A percentile compares a stretch with the other conserved stretches of the same genome.
phyloP scores from a whole-genome alignment of 2,113 vertebrate species.

The Lepus timidus region DNA sequence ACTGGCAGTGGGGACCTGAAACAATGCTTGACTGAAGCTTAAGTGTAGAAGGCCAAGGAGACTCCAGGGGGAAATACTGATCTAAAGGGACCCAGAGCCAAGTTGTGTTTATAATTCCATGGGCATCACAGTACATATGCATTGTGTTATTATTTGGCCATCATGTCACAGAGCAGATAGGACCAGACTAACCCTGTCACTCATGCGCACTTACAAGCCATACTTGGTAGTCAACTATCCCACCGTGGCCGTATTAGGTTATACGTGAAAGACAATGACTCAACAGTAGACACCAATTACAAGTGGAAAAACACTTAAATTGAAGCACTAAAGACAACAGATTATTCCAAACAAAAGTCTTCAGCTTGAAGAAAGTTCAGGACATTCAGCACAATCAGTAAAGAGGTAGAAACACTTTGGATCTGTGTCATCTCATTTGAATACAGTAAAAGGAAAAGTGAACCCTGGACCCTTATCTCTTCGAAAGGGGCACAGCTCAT shows the following conservation, averaged over 20 bases:
- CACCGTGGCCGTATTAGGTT: neutral
- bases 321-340: neutral
- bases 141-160: neutral
- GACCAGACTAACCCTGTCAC: neutral
- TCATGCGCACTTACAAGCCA: neutral
- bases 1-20: neutral
- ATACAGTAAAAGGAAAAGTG: neutral
- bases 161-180: neutral
- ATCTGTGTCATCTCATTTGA: neutral
- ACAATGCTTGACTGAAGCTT: constrained; percentile 11
- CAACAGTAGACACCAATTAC: neutral
- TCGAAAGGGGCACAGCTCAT: neutral
- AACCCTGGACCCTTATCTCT: neutral
- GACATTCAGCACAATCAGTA: neutral
- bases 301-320: neutral
- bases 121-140: neutral
- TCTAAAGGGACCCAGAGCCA: neutral
- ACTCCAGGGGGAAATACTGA: neutral
- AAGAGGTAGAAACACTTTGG: constrained; percentile 44
- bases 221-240: neutral
- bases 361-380: neutral
- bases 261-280: neutral
- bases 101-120: constrained; percentile 16
- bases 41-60: neutral
- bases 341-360: constrained; percentile 2